Evolutionary conservation across 2,113 vertebrate genomes (phyloP), one percentile per base, ranked within the genome.

Genomic region (Upupa epops): DNA sequence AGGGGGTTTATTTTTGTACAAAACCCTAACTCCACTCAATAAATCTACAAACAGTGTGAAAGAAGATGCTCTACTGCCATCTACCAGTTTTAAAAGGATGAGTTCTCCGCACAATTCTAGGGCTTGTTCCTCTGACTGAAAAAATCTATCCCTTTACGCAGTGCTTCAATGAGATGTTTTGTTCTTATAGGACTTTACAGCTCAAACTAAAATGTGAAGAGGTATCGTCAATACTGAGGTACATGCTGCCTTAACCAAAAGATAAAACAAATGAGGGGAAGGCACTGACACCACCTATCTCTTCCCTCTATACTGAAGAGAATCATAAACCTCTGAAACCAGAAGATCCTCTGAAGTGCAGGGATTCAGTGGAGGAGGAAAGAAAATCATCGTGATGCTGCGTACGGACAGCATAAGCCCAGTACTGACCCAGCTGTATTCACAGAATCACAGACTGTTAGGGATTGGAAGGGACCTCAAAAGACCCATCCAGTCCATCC

Each of bases 41-140:
- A 76, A 65, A 82, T 31, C 73, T 71, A 45, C 2, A 61, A 24
- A 25, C 64, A 79, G 61, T 11, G n/a, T 31, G 51, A 93, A 92
- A 84, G 49, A 18, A 95, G 63, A 87, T 80, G 86, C 89, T 91
- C 90, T 96, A 54, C 94, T 96, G 96, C 95, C 96, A 97, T 76
- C 96, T 97, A 95, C 68, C 95, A 88, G 70, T 60, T 84, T 85
- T 32, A 75, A 49, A 90, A 75, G 34, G n/a, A 88, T 3, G 3
- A 20, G 32, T 17, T 13, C 34, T 51, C 40, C 21, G 28, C 34
- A 84, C 5, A 71, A 46, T 86, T 75, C n/a, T 10, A 10, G 3
- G 11, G 13, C 72, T 79, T 14, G 25, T 58, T 70, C 87, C 48
- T 68, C 32, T 40, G 34, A 75, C 86, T n/a, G 6, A 83, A 89